phyloP scores from a whole-genome alignment of 2,888 invertebrate species.

The Macaria notata region DNA sequence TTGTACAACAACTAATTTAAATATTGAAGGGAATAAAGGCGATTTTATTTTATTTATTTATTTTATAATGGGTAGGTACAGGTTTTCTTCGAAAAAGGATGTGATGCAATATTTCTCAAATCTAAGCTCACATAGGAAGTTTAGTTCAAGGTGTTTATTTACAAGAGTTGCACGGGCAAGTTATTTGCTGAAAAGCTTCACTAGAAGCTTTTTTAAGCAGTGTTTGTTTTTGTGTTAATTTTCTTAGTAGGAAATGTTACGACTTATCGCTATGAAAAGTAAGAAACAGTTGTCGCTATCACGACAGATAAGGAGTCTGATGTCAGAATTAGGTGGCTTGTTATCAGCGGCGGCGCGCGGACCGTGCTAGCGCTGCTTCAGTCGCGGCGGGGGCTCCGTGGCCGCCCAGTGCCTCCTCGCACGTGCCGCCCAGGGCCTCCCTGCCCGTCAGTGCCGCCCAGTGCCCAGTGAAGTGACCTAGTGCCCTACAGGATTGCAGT shows the following conservation, averaged over 20 bases:
- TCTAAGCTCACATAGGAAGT: too few species aligned
- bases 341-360: slow-evolving; percentile 38
- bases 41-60: too few species aligned
- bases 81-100: slow-evolving; percentile 15
- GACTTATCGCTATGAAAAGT: too few species aligned
- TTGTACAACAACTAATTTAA: too few species aligned
- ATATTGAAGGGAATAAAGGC: too few species aligned
- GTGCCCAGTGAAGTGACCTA: slow-evolving; percentile 8
- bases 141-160: too few species aligned
- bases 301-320: slow-evolving; percentile 37
- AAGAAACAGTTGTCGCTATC: slow-evolving; percentile 29
- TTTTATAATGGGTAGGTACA: not conserved
- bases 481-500: slow-evolving; percentile 29
- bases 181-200: too few species aligned
- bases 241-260: too few species aligned
- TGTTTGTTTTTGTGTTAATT: too few species aligned
- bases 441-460: slow-evolving; percentile 9
- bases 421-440: slow-evolving; percentile 30
- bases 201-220: too few species aligned
- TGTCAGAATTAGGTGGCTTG: slow-evolving; percentile 27
- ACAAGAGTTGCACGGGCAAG: too few species aligned
- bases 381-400: slow-evolving; percentile 31
- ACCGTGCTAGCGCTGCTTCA: slow-evolving; percentile 28
- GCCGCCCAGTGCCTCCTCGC: slow-evolving; percentile 38
- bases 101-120: slow-evolving; percentile 25